Conservation (phyloP, 2,113 vertebrate genomes). For the Phainopepla nitens region DNA sequence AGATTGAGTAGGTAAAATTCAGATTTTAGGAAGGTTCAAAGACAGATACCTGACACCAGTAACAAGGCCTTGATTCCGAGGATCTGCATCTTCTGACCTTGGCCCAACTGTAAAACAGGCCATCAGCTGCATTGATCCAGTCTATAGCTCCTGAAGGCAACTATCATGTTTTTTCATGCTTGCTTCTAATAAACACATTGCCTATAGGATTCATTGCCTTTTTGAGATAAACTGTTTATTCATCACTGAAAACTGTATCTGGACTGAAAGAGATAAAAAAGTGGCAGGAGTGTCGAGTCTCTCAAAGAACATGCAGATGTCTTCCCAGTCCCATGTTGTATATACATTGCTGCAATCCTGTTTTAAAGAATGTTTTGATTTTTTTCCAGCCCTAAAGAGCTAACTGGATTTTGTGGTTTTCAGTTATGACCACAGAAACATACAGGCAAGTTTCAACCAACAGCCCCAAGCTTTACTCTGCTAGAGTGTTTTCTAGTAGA, state of each 20-base stretch:
- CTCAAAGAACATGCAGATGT: background rate
- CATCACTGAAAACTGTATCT: background rate
- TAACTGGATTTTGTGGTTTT: background rate
- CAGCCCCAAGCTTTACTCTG: background rate
- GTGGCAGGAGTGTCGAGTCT: background rate
- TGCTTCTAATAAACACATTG: background rate
- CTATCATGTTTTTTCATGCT: background rate
- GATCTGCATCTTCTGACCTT: background rate
- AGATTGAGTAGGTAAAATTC: background rate
- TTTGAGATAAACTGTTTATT: background rate
- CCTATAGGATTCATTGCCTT: background rate
- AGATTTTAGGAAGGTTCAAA: background rate
- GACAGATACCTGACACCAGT: background rate
- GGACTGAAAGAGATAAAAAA: background rate
- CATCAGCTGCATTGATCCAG: background rate
- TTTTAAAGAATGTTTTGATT: background rate
- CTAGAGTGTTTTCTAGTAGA: background rate
- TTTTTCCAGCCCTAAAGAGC: background rate
- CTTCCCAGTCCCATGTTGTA: background rate
- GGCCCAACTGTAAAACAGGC: background rate
- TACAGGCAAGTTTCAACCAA: background rate
- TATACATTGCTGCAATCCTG: background rate
- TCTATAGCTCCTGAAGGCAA: background rate
- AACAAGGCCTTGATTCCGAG: background rate
- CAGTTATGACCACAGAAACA: background rate